Base-by-base conservation (phyloP, 2,797 vertebrate genomes). In the Atherinosoma microstoma region DNA sequence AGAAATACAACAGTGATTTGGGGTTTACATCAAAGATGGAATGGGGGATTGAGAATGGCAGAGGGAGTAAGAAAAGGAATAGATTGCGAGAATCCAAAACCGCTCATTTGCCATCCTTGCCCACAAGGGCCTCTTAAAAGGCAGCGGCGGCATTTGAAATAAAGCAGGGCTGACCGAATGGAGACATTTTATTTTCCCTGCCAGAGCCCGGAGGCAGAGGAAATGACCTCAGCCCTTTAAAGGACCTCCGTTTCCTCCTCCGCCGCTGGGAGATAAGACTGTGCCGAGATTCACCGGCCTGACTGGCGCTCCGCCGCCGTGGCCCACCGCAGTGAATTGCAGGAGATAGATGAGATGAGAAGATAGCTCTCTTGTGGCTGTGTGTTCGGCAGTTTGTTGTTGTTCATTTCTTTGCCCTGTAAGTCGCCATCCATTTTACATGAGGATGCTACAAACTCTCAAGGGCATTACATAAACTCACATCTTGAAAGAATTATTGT, bases 211-310 rank as follows among this genome's bases (percentile, higher is more conserved):
- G 90, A 95, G 94, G 92, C 87, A 95, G 91, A 95, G 96, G 96
- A 97, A 97, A 96, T 96, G 94, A 96, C 95, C 96, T 93, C 69
- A 75, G 80, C 86, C 90, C 61, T 91, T 91, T 94, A 90, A 94
- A 96, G 92, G 94, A 92, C 93, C 93, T 95, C 94, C 88, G 92
- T 94, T 96, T 97, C 95, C 95, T 95, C 90, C 82, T 69, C 80
- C 82, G 12, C 83, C 90, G 79, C 91, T 87, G 91, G 92, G 93
- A 86, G 93, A 94, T 96, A 95, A 94, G 89, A 70, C 84, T 79
- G 86, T 84, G 89, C 91, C 88, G 94, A 91, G 92, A 92, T 0
- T 83, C 94, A 87, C 87, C 76, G 78, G 76, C 54, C 73, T 24
- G 66, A 82, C 86, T 89, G 89, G 84, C 74, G 66, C 86, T 77